Evolutionary conservation across 2,888 invertebrate species (phyloP), one percentile per base, ranked within the genome.

Genomic region (Andrena dorsata): DNA sequence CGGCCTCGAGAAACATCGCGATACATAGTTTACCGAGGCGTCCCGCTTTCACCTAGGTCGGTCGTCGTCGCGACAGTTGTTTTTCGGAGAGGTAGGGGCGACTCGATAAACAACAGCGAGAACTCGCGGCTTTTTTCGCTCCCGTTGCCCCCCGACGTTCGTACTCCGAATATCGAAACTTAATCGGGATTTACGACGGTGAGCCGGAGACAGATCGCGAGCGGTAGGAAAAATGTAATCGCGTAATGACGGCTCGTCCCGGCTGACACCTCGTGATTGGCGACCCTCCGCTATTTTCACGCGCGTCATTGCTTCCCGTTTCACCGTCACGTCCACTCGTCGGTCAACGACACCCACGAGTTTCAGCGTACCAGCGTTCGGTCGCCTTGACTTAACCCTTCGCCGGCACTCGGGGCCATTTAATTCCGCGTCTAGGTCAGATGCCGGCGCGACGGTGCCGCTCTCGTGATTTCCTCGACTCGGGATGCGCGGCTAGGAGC

Each of bases 161-260:
- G n/a, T 82, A 84, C 85, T 88, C 68, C 63, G 87, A 86, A 83
- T 86, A 88, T 88, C 88, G 82, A 88, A 88, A 87, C 74, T 84
- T 88, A 86, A 88, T 88, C 77, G 82, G 87, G 88, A 88, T 88
- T 88, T 88, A 87, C 87, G 87, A 72, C 66, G 68, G 30, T 10
- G 84, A 85, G 86, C 86, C 85, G 89, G 88, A 89, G 90, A 90
- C 87, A 84, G 85, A 90, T 90, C 88, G 56, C 56, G 89, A 49
- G 78, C 87, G 78, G 75, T 83, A 66, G 78, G 80, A 81, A 71
- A 89, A 91, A 90, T 91, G 90, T 91, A 91, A 91, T 91, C 91
- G 89, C 88, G 90, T 91, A 91, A 91, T 91, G 91, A 91, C 91
- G 90, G 90, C 86, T 80, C 81, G 75, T 72, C 82, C 75, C 81